Evolutionary conservation across 2,797 vertebrate species (phyloP).

Genomic region (Cuniculus paca): DNA sequence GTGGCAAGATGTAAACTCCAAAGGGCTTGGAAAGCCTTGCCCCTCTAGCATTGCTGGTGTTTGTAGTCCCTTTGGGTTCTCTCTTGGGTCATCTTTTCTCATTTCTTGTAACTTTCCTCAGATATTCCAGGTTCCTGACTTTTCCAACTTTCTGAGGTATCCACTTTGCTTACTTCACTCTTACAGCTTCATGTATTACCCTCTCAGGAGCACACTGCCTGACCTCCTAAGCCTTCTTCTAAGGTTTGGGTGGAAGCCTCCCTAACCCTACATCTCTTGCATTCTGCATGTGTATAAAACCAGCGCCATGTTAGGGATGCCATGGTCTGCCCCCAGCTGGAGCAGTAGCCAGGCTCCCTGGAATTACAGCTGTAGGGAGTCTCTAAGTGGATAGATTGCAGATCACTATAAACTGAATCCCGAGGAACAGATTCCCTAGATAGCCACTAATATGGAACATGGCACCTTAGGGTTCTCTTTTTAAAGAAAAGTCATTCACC

Average conservation of each 20-base stretch:
- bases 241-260: not conserved
- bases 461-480: not conserved
- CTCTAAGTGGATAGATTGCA: not conserved
- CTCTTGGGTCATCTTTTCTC: not conserved
- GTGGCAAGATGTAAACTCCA: not conserved
- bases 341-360: not conserved
- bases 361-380: not conserved
- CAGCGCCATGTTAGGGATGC: not conserved
- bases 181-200: not conserved
- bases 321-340: not conserved
- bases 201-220: not conserved
- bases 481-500: not conserved
- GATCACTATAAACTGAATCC: not conserved
- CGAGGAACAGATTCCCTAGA: not conserved
- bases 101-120: not conserved
- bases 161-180: not conserved
- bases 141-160: not conserved
- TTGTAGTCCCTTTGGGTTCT: not conserved
- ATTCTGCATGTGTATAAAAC: not conserved
- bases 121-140: not conserved
- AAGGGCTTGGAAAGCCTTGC: not conserved
- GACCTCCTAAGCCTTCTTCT: not conserved
- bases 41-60: not conserved
- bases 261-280: not conserved
- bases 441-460: not conserved